Evolutionary conservation across 92 coral and sea anemone genomes (phyloP), one percentile per base, ranked within the genome.

Genomic region (Porites rus): DNA sequence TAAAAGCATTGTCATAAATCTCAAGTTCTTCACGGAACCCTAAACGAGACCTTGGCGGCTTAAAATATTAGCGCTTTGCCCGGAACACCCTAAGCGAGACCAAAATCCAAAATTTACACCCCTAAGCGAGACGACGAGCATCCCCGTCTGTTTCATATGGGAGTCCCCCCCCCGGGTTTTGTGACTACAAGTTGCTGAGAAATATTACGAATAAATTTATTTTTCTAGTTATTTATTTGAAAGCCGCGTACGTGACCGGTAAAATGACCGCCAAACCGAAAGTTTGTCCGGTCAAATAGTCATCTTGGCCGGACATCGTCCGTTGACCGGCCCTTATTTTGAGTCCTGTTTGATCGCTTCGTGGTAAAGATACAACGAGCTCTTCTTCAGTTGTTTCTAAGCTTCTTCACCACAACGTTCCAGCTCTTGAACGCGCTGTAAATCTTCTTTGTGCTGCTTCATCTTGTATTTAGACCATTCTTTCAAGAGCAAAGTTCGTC

Each of bases 401-500:
- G 99, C 99, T 7, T 92, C 93, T 81, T 95, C 98, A 21, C 99
- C 92, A 9, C 92, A 95, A 19, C 84, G 84, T 53, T 93, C 93
- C 91, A 93, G 89, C 75, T 96, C 98, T 71, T 94, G 98, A 20
- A 96, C 51, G 9, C 95, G 94, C 84, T 92, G 94, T 64, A 96
- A 89, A 70, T 96, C 99, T 69, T 95, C 94, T 38, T 91, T 94
- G 70, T 96, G 99, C 75, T 96, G 98, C 79, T 92, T 88, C 93
- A 95, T 96, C 88, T 95, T 94, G 88, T 82, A 88, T 72, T 94
- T 91, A 21, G 99, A 95, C 98, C 99, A 96, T 71, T 96, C 98
- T 83, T 96, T 96, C 78, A 95, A 81, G 69, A 96, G 76, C 12
- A 96, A 87, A 20, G 90, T 88, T 82, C 99, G 76, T 64, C 88